Conservation (phyloP, 2,888 invertebrate species). For the Gymnosoma rotundatum region DNA sequence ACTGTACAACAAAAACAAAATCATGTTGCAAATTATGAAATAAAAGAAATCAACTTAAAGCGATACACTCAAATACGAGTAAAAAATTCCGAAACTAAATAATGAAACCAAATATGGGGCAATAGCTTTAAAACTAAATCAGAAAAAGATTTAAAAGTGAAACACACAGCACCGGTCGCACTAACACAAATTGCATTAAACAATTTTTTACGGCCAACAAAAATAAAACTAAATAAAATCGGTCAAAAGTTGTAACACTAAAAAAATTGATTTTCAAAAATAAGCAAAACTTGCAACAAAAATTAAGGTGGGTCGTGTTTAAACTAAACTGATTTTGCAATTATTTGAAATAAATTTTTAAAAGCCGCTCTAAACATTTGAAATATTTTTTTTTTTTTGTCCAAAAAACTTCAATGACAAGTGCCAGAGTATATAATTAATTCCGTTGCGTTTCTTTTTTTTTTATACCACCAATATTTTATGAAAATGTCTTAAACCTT, state of each 20-base stretch:
- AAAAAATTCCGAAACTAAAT: conserved; percentile 64
- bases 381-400: neutral
- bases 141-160: conserved; percentile 34
- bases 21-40: conserved; percentile 61
- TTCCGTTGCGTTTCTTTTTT: neutral
- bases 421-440: neutral
- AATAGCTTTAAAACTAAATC: conserved; percentile 44
- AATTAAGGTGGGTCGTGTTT: conserved; percentile 25
- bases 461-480: neutral
- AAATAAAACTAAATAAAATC: conserved; percentile 23
- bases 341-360: conserved; percentile 13
- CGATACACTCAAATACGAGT: conserved; percentile 8
- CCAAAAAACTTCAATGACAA: neutral
- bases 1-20: conserved; percentile 18
- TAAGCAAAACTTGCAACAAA: conserved; percentile 33
- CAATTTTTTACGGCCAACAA: conserved; percentile 42
- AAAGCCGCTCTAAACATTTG: neutral
- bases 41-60: conserved; percentile 35
- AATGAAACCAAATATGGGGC: conserved; percentile 69
- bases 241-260: conserved; percentile 53
- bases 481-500: conserved; percentile 43
- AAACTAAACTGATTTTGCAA: conserved; percentile 30
- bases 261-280: neutral
- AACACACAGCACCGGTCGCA: conserved; percentile 26
- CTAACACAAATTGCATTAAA: conserved; percentile 55